Percentiles rank a stretch among this genome's conserved stretches.
Conservation (phyloP, 1,140 invertebrate species). For the Drosophila elegans region DNA sequence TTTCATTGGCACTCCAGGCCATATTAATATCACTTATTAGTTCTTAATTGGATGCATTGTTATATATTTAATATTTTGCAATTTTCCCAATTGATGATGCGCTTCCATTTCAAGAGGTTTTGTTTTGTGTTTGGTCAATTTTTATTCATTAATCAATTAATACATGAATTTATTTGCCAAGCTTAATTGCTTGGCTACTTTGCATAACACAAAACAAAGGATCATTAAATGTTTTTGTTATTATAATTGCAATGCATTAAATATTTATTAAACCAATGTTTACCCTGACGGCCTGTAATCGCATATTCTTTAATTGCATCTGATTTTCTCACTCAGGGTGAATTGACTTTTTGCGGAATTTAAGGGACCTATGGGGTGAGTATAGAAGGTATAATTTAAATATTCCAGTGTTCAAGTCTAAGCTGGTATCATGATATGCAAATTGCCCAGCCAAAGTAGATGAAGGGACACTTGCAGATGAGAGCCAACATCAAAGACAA, state of each 20-base stretch:
- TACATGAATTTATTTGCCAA: slow-evolving; percentile 73
- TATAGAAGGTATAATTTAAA: slow-evolving; percentile 38
- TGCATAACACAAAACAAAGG: slow-evolving; percentile 53
- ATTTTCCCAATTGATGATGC: slow-evolving; percentile 61
- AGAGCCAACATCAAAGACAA: slow-evolving; percentile 51
- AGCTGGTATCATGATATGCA: slow-evolving; percentile 79
- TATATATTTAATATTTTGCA: slow-evolving; percentile 60
- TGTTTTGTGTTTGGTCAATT: slow-evolving; percentile 6
- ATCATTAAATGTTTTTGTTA: slow-evolving; percentile 59
- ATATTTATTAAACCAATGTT: slow-evolving; percentile 71
- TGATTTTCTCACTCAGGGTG: background rate
- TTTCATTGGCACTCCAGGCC: slow-evolving; percentile 55
- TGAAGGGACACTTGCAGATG: slow-evolving; percentile 14
- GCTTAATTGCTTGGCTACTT: slow-evolving; percentile 71
- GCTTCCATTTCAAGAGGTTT: slow-evolving; percentile 31
- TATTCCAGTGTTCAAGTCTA: slow-evolving; percentile 57
- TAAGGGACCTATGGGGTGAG: background rate
- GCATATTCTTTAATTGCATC: slow-evolving; percentile 16
- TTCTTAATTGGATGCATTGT: slow-evolving; percentile 66
- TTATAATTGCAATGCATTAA: slow-evolving; percentile 57
- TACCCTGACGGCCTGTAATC: slow-evolving; percentile 27
- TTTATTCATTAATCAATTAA: slow-evolving; percentile 57
- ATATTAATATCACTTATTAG: slow-evolving; percentile 67
- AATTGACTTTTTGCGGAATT: slow-evolving; percentile 3
- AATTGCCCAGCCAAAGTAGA: slow-evolving; percentile 60